Conservation (phyloP, 2,888 invertebrate genomes). For the Aporophyla lueneburgensis region DNA sequence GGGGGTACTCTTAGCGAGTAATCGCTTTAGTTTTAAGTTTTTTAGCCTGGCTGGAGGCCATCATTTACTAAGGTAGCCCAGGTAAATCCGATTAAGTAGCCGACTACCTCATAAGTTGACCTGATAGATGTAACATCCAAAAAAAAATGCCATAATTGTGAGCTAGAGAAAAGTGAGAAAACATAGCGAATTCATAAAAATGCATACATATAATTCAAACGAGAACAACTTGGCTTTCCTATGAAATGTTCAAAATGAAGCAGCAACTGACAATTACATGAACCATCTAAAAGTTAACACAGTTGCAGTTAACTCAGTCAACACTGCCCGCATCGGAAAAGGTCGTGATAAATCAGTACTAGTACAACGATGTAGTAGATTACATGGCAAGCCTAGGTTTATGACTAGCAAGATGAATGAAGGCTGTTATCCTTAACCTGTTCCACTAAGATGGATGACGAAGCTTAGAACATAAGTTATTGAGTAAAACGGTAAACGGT, state of each 20-base stretch:
- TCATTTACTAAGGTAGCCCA: too few species aligned
- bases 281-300: background rate
- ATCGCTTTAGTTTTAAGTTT: too few species aligned
- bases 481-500: slow-evolving; percentile 16
- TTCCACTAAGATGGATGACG: slow-evolving; percentile 38
- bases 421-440: slow-evolving; percentile 64
- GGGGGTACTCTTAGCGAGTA: too few species aligned
- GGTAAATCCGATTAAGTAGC: too few species aligned
- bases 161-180: too few species aligned
- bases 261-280: background rate
- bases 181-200: background rate
- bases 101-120: too few species aligned
- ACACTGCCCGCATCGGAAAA: slow-evolving; percentile 27
- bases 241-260: background rate
- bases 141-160: too few species aligned
- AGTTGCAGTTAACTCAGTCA: background rate
- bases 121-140: too few species aligned
- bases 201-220: background rate
- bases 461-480: slow-evolving; percentile 15
- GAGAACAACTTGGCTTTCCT: background rate
- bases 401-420: slow-evolving; percentile 44
- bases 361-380: slow-evolving; percentile 49
- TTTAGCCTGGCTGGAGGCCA: too few species aligned
- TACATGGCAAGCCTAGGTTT: slow-evolving; percentile 36
- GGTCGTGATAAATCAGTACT: slow-evolving; percentile 46